A percentile compares a stretch with the other conserved stretches of the same genome.
Conservation (phyloP, 2,888 invertebrate species). For the Lepidocyrtinus sp. region DNA sequence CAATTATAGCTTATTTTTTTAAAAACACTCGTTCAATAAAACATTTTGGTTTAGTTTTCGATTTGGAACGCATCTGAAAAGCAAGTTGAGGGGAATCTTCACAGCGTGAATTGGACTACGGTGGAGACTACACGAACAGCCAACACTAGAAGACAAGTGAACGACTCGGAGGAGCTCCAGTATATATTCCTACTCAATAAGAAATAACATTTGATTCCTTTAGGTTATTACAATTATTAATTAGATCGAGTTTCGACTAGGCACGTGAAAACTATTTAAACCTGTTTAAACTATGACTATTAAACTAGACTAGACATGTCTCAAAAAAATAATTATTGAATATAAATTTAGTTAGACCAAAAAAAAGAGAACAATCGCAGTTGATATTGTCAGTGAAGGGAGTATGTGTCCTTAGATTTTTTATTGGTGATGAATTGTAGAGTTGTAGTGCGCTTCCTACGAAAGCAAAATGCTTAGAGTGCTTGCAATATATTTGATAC, state of each 20-base stretch:
- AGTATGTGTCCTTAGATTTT: too few relatives aligned
- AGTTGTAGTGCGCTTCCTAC: too few relatives aligned
- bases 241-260: neutral
- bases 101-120: constrained; percentile 24
- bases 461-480: too few relatives aligned
- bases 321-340: neutral
- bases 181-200: neutral
- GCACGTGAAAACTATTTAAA: neutral
- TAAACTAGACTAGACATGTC: neutral
- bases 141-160: constrained; percentile 16
- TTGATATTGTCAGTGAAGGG: too few relatives aligned
- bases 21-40: neutral
- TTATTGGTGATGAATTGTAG: too few relatives aligned
- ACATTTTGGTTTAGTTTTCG: constrained; percentile 50
- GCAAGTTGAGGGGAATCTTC: constrained; percentile 30
- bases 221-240: neutral
- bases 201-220: neutral
- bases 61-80: constrained; percentile 42
- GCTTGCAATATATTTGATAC: too few relatives aligned
- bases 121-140: constrained; percentile 28
- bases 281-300: neutral
- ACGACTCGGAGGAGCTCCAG: constrained; percentile 3
- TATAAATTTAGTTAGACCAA: too few relatives aligned
- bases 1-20: neutral
- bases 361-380: too few relatives aligned